Base-by-base conservation (phyloP, 2,888 invertebrate genomes). In the Erebia epiphron region DNA sequence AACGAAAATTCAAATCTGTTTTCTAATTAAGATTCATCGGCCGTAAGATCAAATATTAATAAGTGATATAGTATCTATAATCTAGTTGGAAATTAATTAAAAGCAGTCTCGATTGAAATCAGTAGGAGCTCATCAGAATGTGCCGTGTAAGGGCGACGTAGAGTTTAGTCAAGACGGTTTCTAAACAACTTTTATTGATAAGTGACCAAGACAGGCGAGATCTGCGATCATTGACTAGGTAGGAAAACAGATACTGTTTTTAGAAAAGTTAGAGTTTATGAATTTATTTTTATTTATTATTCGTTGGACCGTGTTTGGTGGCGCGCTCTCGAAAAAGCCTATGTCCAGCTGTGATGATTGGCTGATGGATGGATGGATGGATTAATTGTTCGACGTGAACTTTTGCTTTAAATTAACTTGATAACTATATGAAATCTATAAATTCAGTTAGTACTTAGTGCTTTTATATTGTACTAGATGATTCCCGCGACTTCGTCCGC, bases 51-150 rank as follows among this genome's bases (percentile, higher is more conserved):
- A 80, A 80, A 80, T 76, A 81, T 80, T 80, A 83, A 84, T 82
- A 86, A 82, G 79, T 82, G 83, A 84, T 84, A 83, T 79, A 78
- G 80, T 79, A 79, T 79, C 81, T 80, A 86, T 90, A 89, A 89
- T 90, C 83, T 85, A 82, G 82, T 87, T 87, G 86, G 87, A 90
- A 91, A 91, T 91, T 92, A 91, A 92, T 92, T 91, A 89, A 90
- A 88, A 87, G 84, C 79, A 78, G 78, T 85, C 87, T 86, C 86
- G 86, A 88, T 88, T 86, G 88, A 87, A 90, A 87, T 87, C 84
- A 86, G 83, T 86, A 86, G 87, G 86, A 87, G 88, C 82, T 83
- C 87, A 86, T 86, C 86, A 85, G 90, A 90, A 89, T 88, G 87
- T 90, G 91, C 87, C 85, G 84, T 83, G 86, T 76, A 70, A 72